A percentile compares a stretch with the other conserved stretches of the same genome.
Conservation (phyloP, 2,888 invertebrate genomes). For the Acleris literana region DNA sequence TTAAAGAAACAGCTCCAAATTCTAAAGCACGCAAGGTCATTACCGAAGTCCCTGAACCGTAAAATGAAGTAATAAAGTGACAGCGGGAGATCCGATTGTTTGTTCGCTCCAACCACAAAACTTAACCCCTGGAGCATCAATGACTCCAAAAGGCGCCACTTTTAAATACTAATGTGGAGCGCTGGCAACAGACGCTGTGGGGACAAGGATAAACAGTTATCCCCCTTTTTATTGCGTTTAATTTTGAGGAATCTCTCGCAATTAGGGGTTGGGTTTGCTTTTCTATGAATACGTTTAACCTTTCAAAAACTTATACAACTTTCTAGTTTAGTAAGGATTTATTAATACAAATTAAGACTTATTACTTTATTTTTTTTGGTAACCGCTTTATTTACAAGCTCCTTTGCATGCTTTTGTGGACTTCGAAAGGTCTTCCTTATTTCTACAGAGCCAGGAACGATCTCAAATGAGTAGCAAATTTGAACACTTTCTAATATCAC, state of each 20-base stretch:
- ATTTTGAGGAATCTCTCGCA: conserved; percentile 18
- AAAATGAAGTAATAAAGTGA: conserved; percentile 40
- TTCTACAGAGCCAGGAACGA: too few species aligned
- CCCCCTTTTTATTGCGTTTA: conserved; percentile 19
- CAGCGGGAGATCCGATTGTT: conserved; percentile 33
- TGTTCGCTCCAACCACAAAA: conserved; percentile 24
- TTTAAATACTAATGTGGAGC: conserved; percentile 5
- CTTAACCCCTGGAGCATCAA: conserved; percentile 8
- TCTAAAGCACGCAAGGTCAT: conserved; percentile 36
- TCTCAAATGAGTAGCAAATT: too few species aligned
- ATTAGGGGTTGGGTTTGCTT: background rate
- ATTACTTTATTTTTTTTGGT: too few species aligned
- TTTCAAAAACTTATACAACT: too few species aligned
- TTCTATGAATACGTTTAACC: too few species aligned
- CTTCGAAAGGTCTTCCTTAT: too few species aligned
- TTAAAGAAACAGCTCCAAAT: conserved; percentile 3
- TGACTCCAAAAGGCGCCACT: conserved; percentile 18
- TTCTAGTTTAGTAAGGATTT: too few species aligned
- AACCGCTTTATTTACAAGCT: too few species aligned
- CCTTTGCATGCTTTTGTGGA: too few species aligned
- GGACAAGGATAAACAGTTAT: conserved; percentile 17
- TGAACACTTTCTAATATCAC: too few species aligned
- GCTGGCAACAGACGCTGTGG: background rate
- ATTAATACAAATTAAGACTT: too few species aligned
- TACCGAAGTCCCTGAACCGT: conserved; percentile 30